Evolutionary conservation across 1,140 invertebrate species (phyloP), one percentile per base, ranked within the genome.

Genomic region (Papilio xuthus): DNA sequence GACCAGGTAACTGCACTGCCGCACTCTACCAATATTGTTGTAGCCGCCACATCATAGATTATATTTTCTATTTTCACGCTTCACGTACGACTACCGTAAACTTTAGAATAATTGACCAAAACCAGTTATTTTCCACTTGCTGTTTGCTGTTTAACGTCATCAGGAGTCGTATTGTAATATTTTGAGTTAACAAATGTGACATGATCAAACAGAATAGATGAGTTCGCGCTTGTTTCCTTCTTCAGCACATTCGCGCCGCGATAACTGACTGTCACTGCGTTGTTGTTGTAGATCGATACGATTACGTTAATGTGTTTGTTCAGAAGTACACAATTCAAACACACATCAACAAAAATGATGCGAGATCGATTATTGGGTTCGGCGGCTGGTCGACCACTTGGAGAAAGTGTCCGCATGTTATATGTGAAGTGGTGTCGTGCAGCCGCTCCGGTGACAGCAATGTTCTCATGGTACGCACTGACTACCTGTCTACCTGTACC

Each of bases 1-100:
- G 97, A 98, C 88, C 97, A 98, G 95, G 97, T 98, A 89, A 94
- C 89, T 93, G 80, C 23, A 56, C 53, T 47, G 20, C 20, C 4
- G 12, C 20, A 60, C 10, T 26, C 0, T 26, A 60, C 10, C 7
- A 20, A 26, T 60, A 23, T 4, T 23, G 56, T 26, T 60, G 23
- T 26, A 67, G 18, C 60, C 9, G 8, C 2, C 56, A 7, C 56
- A n/a, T 23, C 4, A 23, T 26, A 47, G 44, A 10, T 13, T 13
- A 47, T 2, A 20, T 56, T 23, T 56, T 9, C n/a, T n/a, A 10
- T 47, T 47, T 53, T 2, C 0, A 53, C n/a, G 50, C 6, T 12
- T 60, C 8, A 23, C 2, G 53, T 60, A 23, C 20, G 20, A 20
- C 9, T 60, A 26, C 9, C 23, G 9, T 0, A 26, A 23, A 8